Percentiles rank a stretch among this genome's conserved stretches.
These are phyloP conservation scores for Anneissia japonica DNA, from an alignment of 35 echinoderm and acorn worm species.

Conservation along the genomic window DNA sequence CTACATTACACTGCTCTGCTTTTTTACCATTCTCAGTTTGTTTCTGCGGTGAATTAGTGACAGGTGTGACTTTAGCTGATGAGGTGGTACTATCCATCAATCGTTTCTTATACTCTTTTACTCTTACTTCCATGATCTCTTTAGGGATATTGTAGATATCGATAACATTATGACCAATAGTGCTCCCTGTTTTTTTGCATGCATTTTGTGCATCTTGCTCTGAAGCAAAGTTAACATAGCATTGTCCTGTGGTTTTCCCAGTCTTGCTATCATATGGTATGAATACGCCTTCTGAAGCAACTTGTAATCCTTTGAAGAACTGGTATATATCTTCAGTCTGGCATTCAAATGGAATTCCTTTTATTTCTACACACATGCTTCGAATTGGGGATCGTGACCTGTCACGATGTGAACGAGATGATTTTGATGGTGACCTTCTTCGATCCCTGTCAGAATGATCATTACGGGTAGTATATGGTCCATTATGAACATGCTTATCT, in stretches of 20 bases:
- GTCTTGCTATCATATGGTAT: slow-evolving; percentile 29
- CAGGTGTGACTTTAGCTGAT: not conserved
- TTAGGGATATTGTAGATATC: slow-evolving; percentile 39
- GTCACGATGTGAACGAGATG: not conserved
- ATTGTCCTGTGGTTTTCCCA: slow-evolving; percentile 36
- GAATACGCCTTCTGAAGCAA: slow-evolving; percentile 42
- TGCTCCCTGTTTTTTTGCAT: slow-evolving; percentile 41
- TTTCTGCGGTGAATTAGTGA: not conserved
- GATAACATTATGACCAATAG: slow-evolving; percentile 41
- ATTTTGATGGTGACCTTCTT: slow-evolving; percentile 19
- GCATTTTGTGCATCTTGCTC: slow-evolving; percentile 30
- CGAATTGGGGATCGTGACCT: slow-evolving; percentile 40
- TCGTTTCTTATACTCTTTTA: slow-evolving; percentile 42
- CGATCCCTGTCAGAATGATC: not conserved
- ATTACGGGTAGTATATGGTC: not conserved
- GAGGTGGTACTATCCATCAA: slow-evolving; percentile 16
- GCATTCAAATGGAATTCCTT: slow-evolving; percentile 55
- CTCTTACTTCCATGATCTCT: slow-evolving; percentile 44
- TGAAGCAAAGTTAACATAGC: slow-evolving; percentile 60
- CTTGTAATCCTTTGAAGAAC: slow-evolving; percentile 63
- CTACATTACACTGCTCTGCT: slow-evolving; percentile 20
- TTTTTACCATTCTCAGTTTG: not conserved
- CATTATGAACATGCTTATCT: not conserved
- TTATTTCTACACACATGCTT: slow-evolving; percentile 51
- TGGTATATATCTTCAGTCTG: slow-evolving; percentile 47